Percentiles rank a stretch among this genome's conserved stretches.
Conservation (phyloP, 64 coral and sea anemone genomes). For the Stichodactyla helianthus region DNA sequence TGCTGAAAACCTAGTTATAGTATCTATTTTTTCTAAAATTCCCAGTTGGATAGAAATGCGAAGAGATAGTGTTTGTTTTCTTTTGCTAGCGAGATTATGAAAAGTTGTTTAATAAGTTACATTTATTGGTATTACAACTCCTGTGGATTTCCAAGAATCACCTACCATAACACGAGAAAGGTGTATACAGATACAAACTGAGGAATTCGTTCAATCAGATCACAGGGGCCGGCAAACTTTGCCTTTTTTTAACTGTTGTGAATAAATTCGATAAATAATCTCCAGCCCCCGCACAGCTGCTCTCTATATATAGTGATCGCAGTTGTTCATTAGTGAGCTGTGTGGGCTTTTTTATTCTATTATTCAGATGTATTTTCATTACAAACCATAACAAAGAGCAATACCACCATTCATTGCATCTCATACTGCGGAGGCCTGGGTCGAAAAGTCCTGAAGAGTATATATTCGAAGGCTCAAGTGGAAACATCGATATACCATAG, state of each 20-base stretch:
- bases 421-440: background rate
- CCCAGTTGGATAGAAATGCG: background rate
- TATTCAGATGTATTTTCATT: background rate
- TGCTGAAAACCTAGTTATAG: too few species aligned
- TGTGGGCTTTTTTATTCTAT: background rate
- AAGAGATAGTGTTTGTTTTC: background rate
- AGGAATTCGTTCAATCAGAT: background rate
- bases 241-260: background rate
- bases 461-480: background rate
- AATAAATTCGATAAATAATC: background rate
- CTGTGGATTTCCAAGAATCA: too few species aligned
- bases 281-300: background rate
- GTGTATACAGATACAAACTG: too few species aligned
- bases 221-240: background rate
- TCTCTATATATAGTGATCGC: background rate
- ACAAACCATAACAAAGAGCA: background rate
- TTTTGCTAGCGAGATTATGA: background rate
- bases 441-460: background rate
- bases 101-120: background rate
- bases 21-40: background rate
- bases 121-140: background rate
- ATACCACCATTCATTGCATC: background rate
- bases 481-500: background rate
- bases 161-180: too few species aligned
- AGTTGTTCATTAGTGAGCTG: background rate